Percentiles rank a stretch among this genome's conserved stretches.
phyloP scores from a whole-genome alignment of 2,797 vertebrate genomes.

The Pseudotriccus pelzelni region DNA sequence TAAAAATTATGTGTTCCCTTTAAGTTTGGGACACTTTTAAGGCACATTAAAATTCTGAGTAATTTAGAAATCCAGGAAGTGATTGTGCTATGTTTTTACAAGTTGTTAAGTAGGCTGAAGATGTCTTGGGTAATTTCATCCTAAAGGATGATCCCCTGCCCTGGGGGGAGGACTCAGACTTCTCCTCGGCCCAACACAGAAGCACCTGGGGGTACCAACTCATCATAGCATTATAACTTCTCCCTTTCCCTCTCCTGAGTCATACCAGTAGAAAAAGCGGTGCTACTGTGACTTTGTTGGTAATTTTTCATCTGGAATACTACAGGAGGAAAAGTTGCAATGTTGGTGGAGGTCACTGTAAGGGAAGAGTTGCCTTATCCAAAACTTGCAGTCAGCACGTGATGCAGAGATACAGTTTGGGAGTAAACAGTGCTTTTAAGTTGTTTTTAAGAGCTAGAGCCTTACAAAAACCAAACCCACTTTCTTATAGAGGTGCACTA shows the following conservation, averaged over 20 bases:
- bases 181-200: not conserved
- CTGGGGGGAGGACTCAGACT: not conserved
- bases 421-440: not conserved
- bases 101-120: not conserved
- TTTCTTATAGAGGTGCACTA: not conserved
- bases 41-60: not conserved
- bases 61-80: not conserved
- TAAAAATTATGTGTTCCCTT: not conserved
- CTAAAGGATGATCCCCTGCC: not conserved
- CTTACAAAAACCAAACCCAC: not conserved
- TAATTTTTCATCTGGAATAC: not conserved
- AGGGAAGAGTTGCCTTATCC: not conserved
- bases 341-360: not conserved
- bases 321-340: not conserved
- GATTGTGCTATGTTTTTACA: fast-evolving
- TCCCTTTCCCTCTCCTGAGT: not conserved
- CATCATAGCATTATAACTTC: not conserved
- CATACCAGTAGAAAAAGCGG: not conserved
- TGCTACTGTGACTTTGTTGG: not conserved
- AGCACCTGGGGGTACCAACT: not conserved
- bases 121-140: not conserved
- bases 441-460: not conserved
- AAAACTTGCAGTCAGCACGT: not conserved
- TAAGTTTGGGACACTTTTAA: not conserved
- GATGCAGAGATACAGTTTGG: not conserved